Conservation (phyloP, 2,797 vertebrate species). For the Valencia hispanica region DNA sequence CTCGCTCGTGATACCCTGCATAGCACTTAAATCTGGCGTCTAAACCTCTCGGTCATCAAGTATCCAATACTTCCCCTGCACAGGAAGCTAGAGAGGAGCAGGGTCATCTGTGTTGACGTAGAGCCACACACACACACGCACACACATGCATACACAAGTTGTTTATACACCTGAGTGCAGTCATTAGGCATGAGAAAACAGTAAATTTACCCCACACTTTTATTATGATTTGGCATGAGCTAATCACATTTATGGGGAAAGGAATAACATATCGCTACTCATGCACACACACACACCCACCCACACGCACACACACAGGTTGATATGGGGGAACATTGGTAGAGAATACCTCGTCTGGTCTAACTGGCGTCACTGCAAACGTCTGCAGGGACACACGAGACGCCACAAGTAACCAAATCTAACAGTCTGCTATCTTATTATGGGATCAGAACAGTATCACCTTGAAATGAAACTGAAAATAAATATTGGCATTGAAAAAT, state of each 20-base stretch:
- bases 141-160: background rate
- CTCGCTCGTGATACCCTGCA: conserved; percentile 73
- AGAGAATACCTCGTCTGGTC: conserved; percentile 57
- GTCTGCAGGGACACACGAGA: conserved; percentile 50
- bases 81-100: conserved; percentile 62
- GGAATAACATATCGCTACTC: background rate
- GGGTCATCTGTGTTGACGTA: conserved; percentile 22
- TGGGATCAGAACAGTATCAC: too few species aligned
- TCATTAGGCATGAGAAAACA: background rate
- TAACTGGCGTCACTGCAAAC: conserved; percentile 48
- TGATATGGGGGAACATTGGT: background rate
- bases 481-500: too few species aligned
- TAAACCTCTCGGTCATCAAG: conserved; percentile 75
- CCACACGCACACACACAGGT: background rate
- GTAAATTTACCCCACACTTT: background rate
- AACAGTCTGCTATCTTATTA: conserved; percentile 26
- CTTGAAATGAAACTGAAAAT: too few species aligned
- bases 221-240: background rate
- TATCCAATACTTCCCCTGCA: conserved; percentile 68
- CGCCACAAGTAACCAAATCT: conserved; percentile 51
- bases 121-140: background rate
- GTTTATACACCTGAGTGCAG: background rate
- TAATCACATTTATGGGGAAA: background rate
- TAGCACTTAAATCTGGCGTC: conserved; percentile 75
- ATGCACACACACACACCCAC: background rate